Evolutionary conservation across 2,888 invertebrate genomes (phyloP).

Genomic region (Ophonus ardosiacus): DNA sequence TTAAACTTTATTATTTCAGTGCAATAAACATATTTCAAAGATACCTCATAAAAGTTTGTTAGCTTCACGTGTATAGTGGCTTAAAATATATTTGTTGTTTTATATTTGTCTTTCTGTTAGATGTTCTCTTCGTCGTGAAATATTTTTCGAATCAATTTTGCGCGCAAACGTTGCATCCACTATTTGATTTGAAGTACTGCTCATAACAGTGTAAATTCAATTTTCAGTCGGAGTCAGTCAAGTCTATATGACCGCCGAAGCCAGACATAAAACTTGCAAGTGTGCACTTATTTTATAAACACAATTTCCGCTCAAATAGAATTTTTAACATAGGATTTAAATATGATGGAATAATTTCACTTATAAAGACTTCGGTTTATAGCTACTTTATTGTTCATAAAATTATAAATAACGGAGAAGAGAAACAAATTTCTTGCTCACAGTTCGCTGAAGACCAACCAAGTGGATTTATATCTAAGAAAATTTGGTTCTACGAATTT

Average conservation of each 20-base stretch:
- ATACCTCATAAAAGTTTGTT: too few species aligned
- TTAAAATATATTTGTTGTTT: neutral
- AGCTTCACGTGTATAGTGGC: neutral
- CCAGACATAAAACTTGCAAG: slow-evolving; percentile 35
- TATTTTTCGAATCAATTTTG: slow-evolving; percentile 44
- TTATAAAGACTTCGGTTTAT: slow-evolving; percentile 17
- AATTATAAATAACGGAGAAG: slow-evolving; percentile 39
- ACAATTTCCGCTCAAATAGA: slow-evolving; percentile 17
- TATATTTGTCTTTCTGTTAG: neutral
- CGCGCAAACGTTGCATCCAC: slow-evolving; percentile 29
- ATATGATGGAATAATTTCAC: slow-evolving; percentile 30
- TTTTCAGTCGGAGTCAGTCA: slow-evolving; percentile 23
- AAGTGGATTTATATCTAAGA: slow-evolving; percentile 34
- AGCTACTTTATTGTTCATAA: slow-evolving; percentile 27
- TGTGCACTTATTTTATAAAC: slow-evolving; percentile 8
- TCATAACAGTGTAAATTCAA: slow-evolving; percentile 42
- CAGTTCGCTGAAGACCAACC: slow-evolving; percentile 30
- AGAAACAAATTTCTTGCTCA: slow-evolving; percentile 23
- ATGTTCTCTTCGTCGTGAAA: neutral
- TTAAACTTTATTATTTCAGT: too few species aligned
- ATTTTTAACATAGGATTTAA: slow-evolving; percentile 12
- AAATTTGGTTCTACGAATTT: slow-evolving; percentile 39
- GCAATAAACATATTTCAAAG: too few species aligned
- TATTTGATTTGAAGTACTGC: slow-evolving; percentile 33
- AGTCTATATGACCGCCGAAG: slow-evolving; percentile 29